phyloP scores from a whole-genome alignment of 2,113 vertebrate genomes.

The Lutjanus erythropterus region DNA sequence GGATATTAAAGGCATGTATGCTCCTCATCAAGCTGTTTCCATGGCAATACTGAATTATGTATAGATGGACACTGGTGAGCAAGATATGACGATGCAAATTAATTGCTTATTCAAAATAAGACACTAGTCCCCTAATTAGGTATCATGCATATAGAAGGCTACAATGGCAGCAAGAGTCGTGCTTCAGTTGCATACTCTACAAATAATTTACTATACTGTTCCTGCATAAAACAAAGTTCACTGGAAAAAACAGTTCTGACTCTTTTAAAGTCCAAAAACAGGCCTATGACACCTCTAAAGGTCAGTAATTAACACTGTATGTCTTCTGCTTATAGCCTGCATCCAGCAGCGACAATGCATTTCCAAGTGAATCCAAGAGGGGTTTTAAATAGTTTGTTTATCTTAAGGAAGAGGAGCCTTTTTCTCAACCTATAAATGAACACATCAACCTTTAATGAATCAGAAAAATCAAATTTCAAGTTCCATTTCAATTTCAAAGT shows the following conservation, averaged over 20 bases:
- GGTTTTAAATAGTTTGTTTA: too few species aligned
- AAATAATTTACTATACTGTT: not conserved
- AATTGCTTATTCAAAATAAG: slow-evolving; percentile 1
- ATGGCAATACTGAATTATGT: slow-evolving; percentile 12
- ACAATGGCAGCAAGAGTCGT: not conserved
- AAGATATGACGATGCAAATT: not conserved
- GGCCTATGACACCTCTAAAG: not conserved
- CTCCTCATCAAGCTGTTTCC: slow-evolving; percentile 26
- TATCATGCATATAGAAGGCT: not conserved
- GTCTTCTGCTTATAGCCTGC: not conserved
- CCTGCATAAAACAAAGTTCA: not conserved
- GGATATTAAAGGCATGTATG: slow-evolving; percentile 27
- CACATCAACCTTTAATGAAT: too few species aligned
- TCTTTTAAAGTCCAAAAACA: not conserved
- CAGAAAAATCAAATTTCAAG: too few species aligned
- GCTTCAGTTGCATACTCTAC: not conserved
- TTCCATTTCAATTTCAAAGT: too few species aligned
- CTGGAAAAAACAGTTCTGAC: not conserved
- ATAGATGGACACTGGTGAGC: not conserved
- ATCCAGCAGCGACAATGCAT: too few species aligned
- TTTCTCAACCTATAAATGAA: too few species aligned
- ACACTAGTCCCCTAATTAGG: not conserved
- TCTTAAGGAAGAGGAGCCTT: too few species aligned
- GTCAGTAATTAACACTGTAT: not conserved
- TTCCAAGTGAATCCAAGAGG: too few species aligned